Evolutionary conservation across 1,140 invertebrate species (phyloP).

Genomic region (Pogonomyrmex californicus): DNA sequence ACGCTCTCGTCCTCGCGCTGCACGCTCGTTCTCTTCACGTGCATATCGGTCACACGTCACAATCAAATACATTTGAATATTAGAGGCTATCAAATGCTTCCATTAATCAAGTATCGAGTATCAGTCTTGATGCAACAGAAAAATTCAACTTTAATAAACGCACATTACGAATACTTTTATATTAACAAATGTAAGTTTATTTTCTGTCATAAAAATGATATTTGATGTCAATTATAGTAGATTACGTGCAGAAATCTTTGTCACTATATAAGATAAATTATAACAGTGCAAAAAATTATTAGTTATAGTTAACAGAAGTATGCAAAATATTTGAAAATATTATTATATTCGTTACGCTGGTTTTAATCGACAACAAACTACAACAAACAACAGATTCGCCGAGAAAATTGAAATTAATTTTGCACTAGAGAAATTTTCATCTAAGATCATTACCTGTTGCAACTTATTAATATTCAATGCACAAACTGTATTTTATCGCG

Average conservation of each 20-base stretch:
- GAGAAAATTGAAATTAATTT: neutral
- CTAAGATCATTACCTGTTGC: neutral
- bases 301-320: neutral
- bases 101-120: neutral
- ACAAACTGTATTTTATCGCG: slow-evolving; percentile 23
- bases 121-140: neutral
- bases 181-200: neutral
- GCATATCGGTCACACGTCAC: slow-evolving; percentile 2
- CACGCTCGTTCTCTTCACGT: slow-evolving; percentile 10
- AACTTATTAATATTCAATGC: slow-evolving; percentile 37
- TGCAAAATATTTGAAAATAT: neutral
- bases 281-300: no score
- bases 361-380: neutral
- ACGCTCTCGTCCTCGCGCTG: slow-evolving; percentile 27
- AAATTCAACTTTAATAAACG: neutral
- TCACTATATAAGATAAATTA: neutral
- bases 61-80: slow-evolving; percentile 19
- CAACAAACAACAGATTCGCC: neutral
- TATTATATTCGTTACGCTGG: neutral
- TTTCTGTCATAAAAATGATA: neutral
- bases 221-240: neutral
- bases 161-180: neutral
- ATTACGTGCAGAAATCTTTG: no score
- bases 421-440: neutral
- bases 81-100: neutral